These are phyloP conservation scores for Micronisus gabar DNA, from an alignment of 2,113 vertebrate species.

Conservation along the genomic window DNA sequence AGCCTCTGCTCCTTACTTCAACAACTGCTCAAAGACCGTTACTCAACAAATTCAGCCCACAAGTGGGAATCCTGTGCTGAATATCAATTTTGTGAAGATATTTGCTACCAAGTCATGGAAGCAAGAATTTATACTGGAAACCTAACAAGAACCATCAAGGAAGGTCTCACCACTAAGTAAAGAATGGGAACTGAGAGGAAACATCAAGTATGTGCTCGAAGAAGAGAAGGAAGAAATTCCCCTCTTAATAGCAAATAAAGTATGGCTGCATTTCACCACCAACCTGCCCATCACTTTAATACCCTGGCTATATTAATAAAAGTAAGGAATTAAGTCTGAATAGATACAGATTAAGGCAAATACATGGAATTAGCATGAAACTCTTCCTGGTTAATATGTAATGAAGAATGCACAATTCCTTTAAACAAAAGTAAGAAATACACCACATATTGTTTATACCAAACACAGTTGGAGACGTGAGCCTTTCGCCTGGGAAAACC, in stretches of 20 bases:
- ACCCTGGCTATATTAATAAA: neutral
- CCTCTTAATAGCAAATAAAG: neutral
- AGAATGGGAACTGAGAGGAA: neutral
- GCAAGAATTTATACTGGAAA: neutral
- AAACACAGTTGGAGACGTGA: slow-evolving; percentile 72
- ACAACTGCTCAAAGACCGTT: neutral
- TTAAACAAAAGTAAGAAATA: slow-evolving; percentile 26
- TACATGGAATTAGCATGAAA: neutral
- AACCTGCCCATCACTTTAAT: neutral
- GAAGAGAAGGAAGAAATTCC: neutral
- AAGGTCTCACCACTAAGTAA: neutral
- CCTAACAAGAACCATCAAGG: neutral
- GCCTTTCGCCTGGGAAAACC: slow-evolving; percentile 77
- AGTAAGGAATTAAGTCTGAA: neutral
- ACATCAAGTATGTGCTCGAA: neutral
- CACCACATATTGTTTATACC: slow-evolving; percentile 65
- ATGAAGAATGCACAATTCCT: slow-evolving; percentile 13
- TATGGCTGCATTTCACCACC: neutral
- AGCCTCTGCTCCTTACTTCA: neutral
- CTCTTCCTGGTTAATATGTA: neutral
- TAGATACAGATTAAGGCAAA: neutral
- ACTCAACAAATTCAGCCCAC: neutral
- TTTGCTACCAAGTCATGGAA: neutral
- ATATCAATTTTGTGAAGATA: neutral
- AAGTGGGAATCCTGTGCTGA: neutral